These are phyloP conservation scores for Chlorodrepanis virens DNA, from an alignment of 2,113 vertebrate genomes.

Conservation along the genomic window DNA sequence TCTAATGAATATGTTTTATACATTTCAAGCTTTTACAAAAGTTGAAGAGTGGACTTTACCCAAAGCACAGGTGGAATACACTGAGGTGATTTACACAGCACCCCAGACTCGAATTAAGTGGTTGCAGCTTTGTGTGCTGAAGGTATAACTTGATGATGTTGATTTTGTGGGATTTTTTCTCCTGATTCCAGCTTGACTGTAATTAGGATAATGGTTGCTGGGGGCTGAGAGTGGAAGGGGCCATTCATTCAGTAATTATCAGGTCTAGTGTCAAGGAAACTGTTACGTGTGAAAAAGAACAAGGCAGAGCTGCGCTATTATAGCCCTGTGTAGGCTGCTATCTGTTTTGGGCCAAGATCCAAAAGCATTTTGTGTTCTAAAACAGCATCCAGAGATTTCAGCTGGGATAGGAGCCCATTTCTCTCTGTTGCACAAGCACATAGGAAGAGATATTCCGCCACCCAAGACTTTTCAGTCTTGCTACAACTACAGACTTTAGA, in stretches of 20 bases:
- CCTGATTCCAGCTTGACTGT: neutral
- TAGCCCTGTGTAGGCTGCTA: neutral
- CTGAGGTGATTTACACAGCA: neutral
- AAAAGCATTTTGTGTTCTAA: constrained; percentile 8
- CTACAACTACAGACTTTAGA: neutral
- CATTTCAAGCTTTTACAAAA: neutral
- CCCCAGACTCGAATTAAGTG: neutral
- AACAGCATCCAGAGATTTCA: constrained; percentile 4
- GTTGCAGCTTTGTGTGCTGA: neutral
- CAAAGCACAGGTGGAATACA: neutral
- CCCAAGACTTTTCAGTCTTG: neutral
- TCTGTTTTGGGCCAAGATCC: constrained; percentile 17
- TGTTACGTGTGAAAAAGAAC: neutral
- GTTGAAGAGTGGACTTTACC: neutral
- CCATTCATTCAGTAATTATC: constrained; percentile 28
- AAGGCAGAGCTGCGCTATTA: neutral
- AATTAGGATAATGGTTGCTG: constrained; percentile 33
- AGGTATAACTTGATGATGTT: neutral
- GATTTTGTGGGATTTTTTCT: neutral
- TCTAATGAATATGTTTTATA: neutral
- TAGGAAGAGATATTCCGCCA: neutral
- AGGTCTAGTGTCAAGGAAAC: constrained; percentile 24
- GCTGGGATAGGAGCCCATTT: constrained; percentile 4
- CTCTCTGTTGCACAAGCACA: neutral
- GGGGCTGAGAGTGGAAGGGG: neutral